Evolutionary conservation across 1,140 invertebrate genomes (phyloP), one percentile per base, ranked within the genome.

Genomic region (Ectropis grisescens): DNA sequence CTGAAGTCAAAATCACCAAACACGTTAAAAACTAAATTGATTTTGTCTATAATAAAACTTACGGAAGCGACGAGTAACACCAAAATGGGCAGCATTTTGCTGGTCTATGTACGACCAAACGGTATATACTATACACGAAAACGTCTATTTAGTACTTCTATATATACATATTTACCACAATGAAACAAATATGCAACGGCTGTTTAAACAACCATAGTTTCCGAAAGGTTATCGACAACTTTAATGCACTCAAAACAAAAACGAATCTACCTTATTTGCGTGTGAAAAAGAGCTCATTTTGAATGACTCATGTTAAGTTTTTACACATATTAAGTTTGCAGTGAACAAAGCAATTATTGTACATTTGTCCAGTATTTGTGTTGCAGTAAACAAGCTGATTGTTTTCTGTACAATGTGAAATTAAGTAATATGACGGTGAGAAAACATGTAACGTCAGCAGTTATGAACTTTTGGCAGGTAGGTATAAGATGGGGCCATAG

Each of bases 61-160:
- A 61, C 58, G 30, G 50, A 25, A 32, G 42, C 50, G 39, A 48
- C 23, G 37, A 58, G 39, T 33, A 55, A 41, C 37, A 61, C 46
- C 46, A 61, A 34, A 46, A 61, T 29, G 38, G 47, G 46, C 58
- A 55, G 33, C 58, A 61, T 61, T 47, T 42, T 54, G 41, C 25
- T 52, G 50, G 58, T 55, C 58, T 39, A 33, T 10, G 8, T 43
- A 6, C 26, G 53, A 60, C 49, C 57, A 54, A 45, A 31, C 46
- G 58, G 58, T 61, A 61, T 57, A 61, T 53, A 58, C 33, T 61
- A 61, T 61, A 61, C 58, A 52, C 50, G 25, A 29, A 12, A 13
- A 23, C 25, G 6, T 31, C 25, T 23, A 23, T 25, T 26, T 19
- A 6, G 10, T 11, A 34, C 43, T 34, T 33, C 33, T 54, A 61